A percentile compares a stretch with the other conserved stretches of the same genome.
These are phyloP conservation scores for Nyctibius grandis DNA, from an alignment of 2,797 vertebrate species.

Conservation along the genomic window DNA sequence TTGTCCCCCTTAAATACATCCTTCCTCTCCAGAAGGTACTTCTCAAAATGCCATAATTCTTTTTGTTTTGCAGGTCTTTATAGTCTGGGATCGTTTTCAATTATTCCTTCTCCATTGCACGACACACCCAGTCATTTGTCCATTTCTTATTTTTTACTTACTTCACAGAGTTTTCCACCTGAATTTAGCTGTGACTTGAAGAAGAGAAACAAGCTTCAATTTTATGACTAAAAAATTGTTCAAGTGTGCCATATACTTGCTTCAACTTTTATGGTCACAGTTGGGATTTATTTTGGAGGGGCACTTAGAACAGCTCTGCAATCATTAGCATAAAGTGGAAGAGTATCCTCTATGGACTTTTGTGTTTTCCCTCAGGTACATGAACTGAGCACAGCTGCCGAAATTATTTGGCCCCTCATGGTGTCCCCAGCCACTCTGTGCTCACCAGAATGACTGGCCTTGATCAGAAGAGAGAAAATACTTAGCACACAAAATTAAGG, in stretches of 20 bases:
- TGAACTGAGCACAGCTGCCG: neutral
- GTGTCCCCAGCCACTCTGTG: neutral
- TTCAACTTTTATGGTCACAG: neutral
- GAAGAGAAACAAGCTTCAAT: neutral
- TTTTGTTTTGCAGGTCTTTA: neutral
- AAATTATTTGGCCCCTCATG: neutral
- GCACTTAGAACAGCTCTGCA: neutral
- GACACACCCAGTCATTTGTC: neutral
- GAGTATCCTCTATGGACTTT: neutral
- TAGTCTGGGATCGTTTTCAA: neutral
- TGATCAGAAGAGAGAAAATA: neutral
- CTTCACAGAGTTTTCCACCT: neutral
- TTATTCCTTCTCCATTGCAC: neutral
- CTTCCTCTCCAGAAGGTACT: constrained; percentile 34
- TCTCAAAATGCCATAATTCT: constrained; percentile 10
- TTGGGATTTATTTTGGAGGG: neutral
- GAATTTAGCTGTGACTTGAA: neutral
- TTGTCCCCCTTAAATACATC: constrained; percentile 3
- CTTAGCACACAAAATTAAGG: neutral
- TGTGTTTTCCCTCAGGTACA: neutral
- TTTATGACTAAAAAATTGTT: neutral
- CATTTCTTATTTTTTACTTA: neutral
- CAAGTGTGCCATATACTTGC: neutral
- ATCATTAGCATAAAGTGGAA: neutral
- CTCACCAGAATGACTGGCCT: neutral